Evolutionary conservation across 2,888 invertebrate genomes (phyloP), one percentile per base, ranked within the genome.

Genomic region (Eumerus sabulonum): DNA sequence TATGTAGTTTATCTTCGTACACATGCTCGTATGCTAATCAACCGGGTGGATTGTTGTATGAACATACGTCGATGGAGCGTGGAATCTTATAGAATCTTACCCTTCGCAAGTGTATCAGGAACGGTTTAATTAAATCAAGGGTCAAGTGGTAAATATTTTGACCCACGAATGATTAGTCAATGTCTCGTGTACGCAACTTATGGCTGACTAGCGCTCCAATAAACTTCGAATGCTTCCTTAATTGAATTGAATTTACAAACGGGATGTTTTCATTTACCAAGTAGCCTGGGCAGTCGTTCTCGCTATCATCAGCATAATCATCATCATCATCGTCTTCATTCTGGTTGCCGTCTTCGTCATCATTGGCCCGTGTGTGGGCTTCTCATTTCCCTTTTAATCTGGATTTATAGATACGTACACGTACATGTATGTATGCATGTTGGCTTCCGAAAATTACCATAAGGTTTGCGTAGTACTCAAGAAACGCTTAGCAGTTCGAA

Each of bases 81-180:
- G 19, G 12, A 44, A 44, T 13, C 36, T 38, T 40, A 38, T 36
- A 68, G 57, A 68, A 68, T 74, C 74, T 74, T 64, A 64, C 70
- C 68, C 54, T 68, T 74, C 40, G 68, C 79, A 74, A 79, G 74
- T 74, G 74, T 79, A 79, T 79, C 79, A 79, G 86, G 84, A 88
- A 88, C 88, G 86, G 85, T 86, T 86, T 88, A 88, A 89, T 89
- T 89, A 87, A 88, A 88, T 89, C 89, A 89, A 83, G 88, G 88
- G 88, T 88, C 88, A 88, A 88, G 88, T 88, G 88, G 88, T 88
- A 88, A 88, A 88, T 88, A 88, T 88, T 88, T 88, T 88, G 88
- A 88, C 88, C 88, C 86, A 87, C 87, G 86, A 86, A 87, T 87
- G 86, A 88, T 88, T 88, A 87, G 86, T 85, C 35, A 82, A 71